A percentile compares a stretch with the other conserved stretches of the same genome.
phyloP scores from a whole-genome alignment of 1,140 invertebrate genomes.

The Drosophila tristis region DNA sequence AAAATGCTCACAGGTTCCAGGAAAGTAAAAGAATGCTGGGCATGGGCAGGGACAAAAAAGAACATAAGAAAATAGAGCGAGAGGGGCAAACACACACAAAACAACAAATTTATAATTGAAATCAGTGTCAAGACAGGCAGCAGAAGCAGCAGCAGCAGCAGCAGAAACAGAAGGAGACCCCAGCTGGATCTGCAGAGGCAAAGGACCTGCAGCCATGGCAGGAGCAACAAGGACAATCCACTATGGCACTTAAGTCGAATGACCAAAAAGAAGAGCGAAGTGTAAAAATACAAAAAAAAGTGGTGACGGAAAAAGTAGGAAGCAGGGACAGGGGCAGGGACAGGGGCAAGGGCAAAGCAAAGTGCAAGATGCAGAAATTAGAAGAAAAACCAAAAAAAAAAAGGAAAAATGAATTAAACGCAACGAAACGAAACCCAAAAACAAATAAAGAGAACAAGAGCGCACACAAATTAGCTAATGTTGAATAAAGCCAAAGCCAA shows the following conservation, averaged over 20 bases:
- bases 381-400: slow-evolving; percentile 4
- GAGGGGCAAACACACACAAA: background rate
- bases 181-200: slow-evolving; percentile 13
- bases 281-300: slow-evolving; percentile 2
- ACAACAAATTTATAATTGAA: slow-evolving; percentile 76
- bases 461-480: slow-evolving; percentile 79
- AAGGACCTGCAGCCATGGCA: slow-evolving; percentile 4
- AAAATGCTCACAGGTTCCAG: background rate
- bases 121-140: slow-evolving; percentile 68
- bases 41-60: background rate
- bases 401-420: background rate
- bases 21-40: slow-evolving; percentile 2
- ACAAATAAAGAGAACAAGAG: slow-evolving; percentile 11
- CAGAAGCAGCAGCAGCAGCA: slow-evolving; percentile 16
- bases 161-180: slow-evolving; percentile 2
- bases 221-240: slow-evolving; percentile 29
- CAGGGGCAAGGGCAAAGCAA: background rate
- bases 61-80: slow-evolving; percentile 5
- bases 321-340: background rate
- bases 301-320: background rate
- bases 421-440: background rate
- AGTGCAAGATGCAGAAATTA: slow-evolving; percentile 52
- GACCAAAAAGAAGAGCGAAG: slow-evolving; percentile 38
- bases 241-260: slow-evolving; percentile 59
- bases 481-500: slow-evolving; percentile 57